Evolutionary conservation across 2,113 vertebrate species (phyloP).

Genomic region (Rana temporaria): DNA sequence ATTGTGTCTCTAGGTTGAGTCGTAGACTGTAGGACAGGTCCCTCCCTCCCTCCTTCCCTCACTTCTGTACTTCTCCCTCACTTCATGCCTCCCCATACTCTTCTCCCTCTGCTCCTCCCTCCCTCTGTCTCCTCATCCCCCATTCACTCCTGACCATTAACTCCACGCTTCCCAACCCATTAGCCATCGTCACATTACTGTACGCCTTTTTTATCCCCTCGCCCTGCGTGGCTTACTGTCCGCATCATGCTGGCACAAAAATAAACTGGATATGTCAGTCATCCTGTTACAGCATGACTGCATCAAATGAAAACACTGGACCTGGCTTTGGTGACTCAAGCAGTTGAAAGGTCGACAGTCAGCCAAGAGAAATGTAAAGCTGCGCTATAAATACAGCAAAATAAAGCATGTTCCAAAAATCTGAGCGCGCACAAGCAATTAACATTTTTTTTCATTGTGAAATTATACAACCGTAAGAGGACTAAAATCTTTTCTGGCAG

Average conservation of each 20-base stretch:
- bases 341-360: constrained; percentile 20
- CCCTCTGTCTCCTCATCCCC: constrained; percentile 16
- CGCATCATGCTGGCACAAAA: not conserved
- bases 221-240: constrained; percentile 1
- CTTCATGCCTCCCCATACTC: constrained; percentile 37
- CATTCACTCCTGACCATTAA: constrained; percentile 39
- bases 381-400: not conserved
- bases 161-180: constrained; percentile 26
- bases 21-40: constrained; percentile 36
- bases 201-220: not conserved
- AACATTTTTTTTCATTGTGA: too few relatives aligned
- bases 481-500: too few relatives aligned
- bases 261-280: constrained; percentile 11
- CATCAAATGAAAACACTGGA: not conserved
- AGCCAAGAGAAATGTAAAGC: not conserved
- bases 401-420: not conserved
- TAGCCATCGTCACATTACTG: constrained; percentile 6
- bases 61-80: constrained; percentile 40
- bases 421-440: not conserved
- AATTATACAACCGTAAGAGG: too few relatives aligned
- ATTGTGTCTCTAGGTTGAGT: constrained; percentile 7
- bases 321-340: not conserved
- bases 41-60: constrained; percentile 36
- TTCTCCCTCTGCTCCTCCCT: constrained; percentile 1
- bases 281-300: constrained; percentile 1